phyloP scores from a whole-genome alignment of 2,797 vertebrate species.

The Erpetoichthys calabaricus region DNA sequence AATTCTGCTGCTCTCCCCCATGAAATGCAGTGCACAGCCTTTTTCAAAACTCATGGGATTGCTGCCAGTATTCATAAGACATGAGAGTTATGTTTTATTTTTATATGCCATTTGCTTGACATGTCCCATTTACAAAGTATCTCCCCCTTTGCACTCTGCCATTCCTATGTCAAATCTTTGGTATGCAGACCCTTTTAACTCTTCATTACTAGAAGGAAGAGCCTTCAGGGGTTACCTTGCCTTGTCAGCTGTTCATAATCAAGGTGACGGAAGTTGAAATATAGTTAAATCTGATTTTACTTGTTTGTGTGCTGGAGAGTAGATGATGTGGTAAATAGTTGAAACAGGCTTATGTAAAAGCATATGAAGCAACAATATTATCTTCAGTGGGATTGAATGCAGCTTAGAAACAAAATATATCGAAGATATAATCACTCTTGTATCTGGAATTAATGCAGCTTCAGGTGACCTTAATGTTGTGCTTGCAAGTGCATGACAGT shows the following conservation, averaged over 20 bases:
- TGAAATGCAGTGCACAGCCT: constrained; percentile 1
- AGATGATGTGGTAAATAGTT: too few species aligned
- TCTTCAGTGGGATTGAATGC: background rate
- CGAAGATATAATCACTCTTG: background rate
- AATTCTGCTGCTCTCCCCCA: background rate
- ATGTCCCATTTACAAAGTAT: background rate
- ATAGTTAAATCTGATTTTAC: too few species aligned
- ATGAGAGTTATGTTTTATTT: background rate
- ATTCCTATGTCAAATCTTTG: background rate
- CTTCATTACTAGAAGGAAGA: background rate
- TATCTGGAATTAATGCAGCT: background rate
- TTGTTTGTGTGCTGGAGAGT: too few species aligned
- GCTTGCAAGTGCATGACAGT: too few species aligned
- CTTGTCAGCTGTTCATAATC: too few species aligned
- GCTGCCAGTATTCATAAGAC: background rate
- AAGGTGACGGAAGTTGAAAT: too few species aligned
- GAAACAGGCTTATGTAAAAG: background rate
- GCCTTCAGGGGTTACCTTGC: too few species aligned
- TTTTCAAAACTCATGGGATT: background rate
- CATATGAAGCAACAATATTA: background rate
- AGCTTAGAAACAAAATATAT: background rate
- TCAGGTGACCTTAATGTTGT: too few species aligned
- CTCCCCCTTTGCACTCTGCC: background rate
- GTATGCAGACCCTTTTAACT: background rate
- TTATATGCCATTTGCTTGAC: constrained; percentile 4